These are phyloP conservation scores for Stenodema calcarata DNA, from an alignment of 2,888 invertebrate species.

Conservation along the genomic window DNA sequence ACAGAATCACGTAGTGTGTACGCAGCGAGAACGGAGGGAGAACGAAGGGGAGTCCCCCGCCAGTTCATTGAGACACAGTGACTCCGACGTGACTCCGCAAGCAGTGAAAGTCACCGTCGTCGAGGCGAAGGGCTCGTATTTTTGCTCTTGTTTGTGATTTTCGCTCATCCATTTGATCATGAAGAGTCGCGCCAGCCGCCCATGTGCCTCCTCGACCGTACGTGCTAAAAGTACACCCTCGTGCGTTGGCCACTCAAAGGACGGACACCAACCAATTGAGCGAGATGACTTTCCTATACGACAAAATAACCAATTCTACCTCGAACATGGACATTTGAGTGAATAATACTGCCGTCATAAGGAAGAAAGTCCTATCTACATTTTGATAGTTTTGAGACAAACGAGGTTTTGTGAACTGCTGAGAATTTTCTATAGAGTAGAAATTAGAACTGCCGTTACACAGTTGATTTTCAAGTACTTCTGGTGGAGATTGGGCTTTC, in stretches of 20 bases:
- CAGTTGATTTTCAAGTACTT: too few species aligned
- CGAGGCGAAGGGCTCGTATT: neutral
- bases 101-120: neutral
- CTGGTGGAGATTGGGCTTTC: too few species aligned
- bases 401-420: too few species aligned
- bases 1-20: neutral
- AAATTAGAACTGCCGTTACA: too few species aligned
- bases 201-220: neutral
- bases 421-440: too few species aligned
- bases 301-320: too few species aligned
- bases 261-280: neutral
- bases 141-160: slow-evolving; percentile 1
- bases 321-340: too few species aligned
- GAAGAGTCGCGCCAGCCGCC: neutral
- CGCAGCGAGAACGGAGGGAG: neutral
- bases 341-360: too few species aligned
- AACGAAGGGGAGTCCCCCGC: neutral
- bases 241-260: neutral
- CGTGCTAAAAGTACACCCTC: neutral
- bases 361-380: too few species aligned
- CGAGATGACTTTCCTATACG: too few species aligned
- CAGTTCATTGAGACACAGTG: neutral
- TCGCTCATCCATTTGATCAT: neutral
- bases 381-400: too few species aligned
- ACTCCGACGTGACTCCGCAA: neutral